A percentile compares a stretch with the other conserved stretches of the same genome.
Conservation (phyloP, 2,113 vertebrate species). For the Nestor notabilis region DNA sequence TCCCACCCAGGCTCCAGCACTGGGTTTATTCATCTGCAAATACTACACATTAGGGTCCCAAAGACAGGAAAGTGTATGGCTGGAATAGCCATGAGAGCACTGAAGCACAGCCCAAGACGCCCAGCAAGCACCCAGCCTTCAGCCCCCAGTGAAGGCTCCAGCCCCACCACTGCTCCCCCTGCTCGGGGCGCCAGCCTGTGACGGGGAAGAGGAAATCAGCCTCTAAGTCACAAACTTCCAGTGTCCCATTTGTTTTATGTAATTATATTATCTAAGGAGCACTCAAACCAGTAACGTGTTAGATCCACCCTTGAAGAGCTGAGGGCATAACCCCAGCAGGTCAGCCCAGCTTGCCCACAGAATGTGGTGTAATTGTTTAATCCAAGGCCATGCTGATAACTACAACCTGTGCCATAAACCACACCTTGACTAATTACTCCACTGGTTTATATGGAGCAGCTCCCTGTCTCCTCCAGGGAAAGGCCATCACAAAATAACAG, state of each 20-base stretch:
- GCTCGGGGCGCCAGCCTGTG: neutral
- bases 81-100: neutral
- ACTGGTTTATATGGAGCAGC: neutral
- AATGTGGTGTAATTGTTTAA: neutral
- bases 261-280: neutral
- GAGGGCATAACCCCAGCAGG: neutral
- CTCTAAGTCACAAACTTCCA: neutral
- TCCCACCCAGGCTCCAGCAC: neutral
- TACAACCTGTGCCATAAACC: neutral
- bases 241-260: neutral
- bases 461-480: neutral
- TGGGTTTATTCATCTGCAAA: neutral
- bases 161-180: neutral
- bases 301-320: neutral
- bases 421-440: neutral
- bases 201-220: neutral
- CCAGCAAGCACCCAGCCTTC: neutral
- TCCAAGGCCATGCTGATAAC: neutral
- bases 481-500: neutral
- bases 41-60: rapidly evolving
- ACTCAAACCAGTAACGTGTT: neutral
- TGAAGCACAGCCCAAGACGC: rapidly evolving
- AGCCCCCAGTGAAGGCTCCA: neutral
- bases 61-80: neutral
- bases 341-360: neutral